A percentile compares a stretch with the other conserved stretches of the same genome.
Evolutionary conservation across 2,888 invertebrate genomes (phyloP).

Genomic region (Drosophila falleni): DNA sequence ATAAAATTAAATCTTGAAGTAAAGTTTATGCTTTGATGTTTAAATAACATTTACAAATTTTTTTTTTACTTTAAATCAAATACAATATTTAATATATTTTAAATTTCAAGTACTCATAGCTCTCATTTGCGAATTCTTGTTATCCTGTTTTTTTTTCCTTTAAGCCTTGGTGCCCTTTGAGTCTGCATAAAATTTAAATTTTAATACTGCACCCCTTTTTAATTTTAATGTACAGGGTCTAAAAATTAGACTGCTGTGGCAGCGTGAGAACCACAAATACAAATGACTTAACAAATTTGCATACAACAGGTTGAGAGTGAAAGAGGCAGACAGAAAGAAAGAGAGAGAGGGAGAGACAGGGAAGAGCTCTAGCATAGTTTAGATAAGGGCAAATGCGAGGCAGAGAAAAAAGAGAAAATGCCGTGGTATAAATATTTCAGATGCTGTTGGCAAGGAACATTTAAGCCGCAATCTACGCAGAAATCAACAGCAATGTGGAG

Average conservation of each 20-base stretch:
- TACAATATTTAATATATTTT: too few relatives aligned
- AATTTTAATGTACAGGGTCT: slow-evolving; percentile 5
- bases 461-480: slow-evolving; percentile 77
- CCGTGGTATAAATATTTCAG: slow-evolving; percentile 73
- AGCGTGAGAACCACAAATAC: slow-evolving; percentile 79
- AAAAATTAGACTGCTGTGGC: slow-evolving; percentile 63
- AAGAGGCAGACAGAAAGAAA: slow-evolving; percentile 9
- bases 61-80: too few relatives aligned
- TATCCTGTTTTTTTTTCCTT: too few relatives aligned
- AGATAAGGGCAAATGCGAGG: slow-evolving; percentile 72
- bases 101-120: too few relatives aligned
- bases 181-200: too few relatives aligned
- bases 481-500: slow-evolving; percentile 68
- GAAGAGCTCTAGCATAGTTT: slow-evolving; percentile 57
- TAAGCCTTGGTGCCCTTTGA: too few relatives aligned
- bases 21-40: too few relatives aligned
- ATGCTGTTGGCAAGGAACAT: slow-evolving; percentile 66
- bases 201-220: not conserved
- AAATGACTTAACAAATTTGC: slow-evolving; percentile 81
- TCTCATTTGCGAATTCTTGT: too few relatives aligned
- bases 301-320: slow-evolving; percentile 36
- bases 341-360: slow-evolving; percentile 11
- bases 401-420: slow-evolving; percentile 56
- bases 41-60: too few relatives aligned
- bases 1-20: too few relatives aligned